Conservation (phyloP, 1,140 invertebrate species). For the Liolophura sinensis region DNA sequence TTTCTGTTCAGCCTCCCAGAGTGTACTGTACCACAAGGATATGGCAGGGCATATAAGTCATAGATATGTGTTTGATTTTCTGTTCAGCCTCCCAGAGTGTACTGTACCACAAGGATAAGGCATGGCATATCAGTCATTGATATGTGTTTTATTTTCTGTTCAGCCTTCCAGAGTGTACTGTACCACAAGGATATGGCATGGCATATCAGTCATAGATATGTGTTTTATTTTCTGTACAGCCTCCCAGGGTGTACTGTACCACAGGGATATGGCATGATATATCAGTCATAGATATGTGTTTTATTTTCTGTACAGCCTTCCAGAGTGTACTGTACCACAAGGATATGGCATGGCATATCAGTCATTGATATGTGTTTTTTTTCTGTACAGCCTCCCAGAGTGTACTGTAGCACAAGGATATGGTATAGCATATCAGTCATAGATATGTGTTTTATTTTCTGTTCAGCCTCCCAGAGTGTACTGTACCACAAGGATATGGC, state of each 20-base stretch:
- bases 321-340: conserved; percentile 85
- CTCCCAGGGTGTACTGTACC: neutral
- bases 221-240: too few relatives aligned
- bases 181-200: conserved; percentile 89
- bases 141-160: conserved; percentile 55
- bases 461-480: conserved; percentile 89
- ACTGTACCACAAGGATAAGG: neutral
- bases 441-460: conserved; percentile 28
- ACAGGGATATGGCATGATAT: neutral
- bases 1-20: conserved; percentile 78
- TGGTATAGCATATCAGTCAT: neutral
- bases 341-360: conserved; percentile 94
- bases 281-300: conserved; percentile 11
- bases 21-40: conserved; percentile 89
- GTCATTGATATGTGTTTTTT: too few relatives aligned
- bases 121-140: neutral
- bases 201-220: too few relatives aligned
- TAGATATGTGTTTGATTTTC: too few relatives aligned
- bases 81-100: neutral
- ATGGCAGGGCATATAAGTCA: too few relatives aligned
- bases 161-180: conserved; percentile 92
- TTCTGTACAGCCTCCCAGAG: too few relatives aligned
- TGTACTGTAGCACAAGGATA: neutral
- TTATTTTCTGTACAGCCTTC: conserved; percentile 75
- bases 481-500: conserved; percentile 90